These are phyloP conservation scores for Hoplias malabaricus DNA, from an alignment of 2,113 vertebrate species.

Conservation along the genomic window DNA sequence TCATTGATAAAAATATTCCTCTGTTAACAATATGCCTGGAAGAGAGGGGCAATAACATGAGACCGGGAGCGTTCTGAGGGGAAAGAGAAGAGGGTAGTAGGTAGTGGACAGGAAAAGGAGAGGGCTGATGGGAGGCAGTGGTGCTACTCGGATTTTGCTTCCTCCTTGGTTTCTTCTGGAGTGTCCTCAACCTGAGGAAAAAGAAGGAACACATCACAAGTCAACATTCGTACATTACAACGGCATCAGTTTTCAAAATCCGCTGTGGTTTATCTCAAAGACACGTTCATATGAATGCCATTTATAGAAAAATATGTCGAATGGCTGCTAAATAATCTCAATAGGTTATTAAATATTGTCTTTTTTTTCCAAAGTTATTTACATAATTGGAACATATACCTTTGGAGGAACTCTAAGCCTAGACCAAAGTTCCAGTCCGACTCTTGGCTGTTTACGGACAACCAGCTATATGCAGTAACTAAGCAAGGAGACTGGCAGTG, in stretches of 20 bases:
- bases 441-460: too few species aligned
- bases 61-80: constrained; percentile 60
- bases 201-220: constrained; percentile 2
- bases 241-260: background rate
- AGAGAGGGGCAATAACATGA: constrained; percentile 75
- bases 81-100: background rate
- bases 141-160: constrained; percentile 80
- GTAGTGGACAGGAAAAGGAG: constrained; percentile 35
- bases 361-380: too few species aligned
- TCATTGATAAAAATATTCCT: constrained; percentile 85
- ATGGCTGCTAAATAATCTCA: too few species aligned
- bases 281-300: too few species aligned
- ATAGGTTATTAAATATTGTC: too few species aligned
- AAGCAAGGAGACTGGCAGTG: too few species aligned
- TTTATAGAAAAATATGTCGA: too few species aligned
- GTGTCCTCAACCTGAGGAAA: constrained; percentile 69
- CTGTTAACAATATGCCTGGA: constrained; percentile 81
- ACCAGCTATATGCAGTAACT: too few species aligned
- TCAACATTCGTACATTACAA: background rate
- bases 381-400: too few species aligned
- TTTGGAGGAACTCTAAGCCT: too few species aligned
- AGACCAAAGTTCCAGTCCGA: too few species aligned
- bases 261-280: background rate
- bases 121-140: constrained; percentile 63
- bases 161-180: constrained; percentile 74